Base-by-base conservation (phyloP, 2,888 invertebrate species). In the Pseudoips prasinana region DNA sequence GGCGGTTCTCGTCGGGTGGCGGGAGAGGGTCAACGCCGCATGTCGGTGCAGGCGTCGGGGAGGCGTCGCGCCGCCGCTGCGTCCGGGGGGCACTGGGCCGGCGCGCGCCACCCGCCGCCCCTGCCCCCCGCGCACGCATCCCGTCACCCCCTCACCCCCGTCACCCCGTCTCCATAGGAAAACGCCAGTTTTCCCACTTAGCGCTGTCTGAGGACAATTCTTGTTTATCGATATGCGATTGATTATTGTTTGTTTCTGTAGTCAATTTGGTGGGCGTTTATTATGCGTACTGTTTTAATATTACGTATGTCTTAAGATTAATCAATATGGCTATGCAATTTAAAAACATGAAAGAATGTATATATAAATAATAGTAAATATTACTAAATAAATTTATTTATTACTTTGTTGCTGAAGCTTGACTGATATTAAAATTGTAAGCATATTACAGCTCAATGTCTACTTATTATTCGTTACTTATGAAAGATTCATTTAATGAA, bases 41-140 rank as follows among this genome's bases (percentile, higher is more conserved):
- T 83, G 69, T 73, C 83, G 80, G 83, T 74, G 79, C 74, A 68
- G 56, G 58, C 60, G 50, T 43, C 73, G 64, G 83, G 84, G 85
- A 82, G 85, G 85, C 84, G 85, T 84, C 85, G 80, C 80, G 77
- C 84, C 86, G 83, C 80, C 82, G 69, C 81, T 78, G 83, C 78
- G 85, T 77, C 81, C 81, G 81, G 84, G 86, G 84, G 86, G 85
- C 78, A 83, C 85, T 84, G 85, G 67, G 58, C 57, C 38, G 56
- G 46, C 29, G 47, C 56, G 57, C 49, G 50, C 71, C 65, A 66
- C 66, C 54, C 69, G 62, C 62, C 56, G 48, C 53, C 54, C 66
- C 61, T 52, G 7, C 59, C 53, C 47, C 57, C 56, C 53, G 38
- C 54, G 53, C 60, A 56, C 50, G 45, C 47, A 58, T 61, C 63